Percentiles rank a stretch among this genome's conserved stretches.
These are phyloP conservation scores for Araneus ventricosus DNA, from an alignment of 1,140 invertebrate species.

Conservation along the genomic window DNA sequence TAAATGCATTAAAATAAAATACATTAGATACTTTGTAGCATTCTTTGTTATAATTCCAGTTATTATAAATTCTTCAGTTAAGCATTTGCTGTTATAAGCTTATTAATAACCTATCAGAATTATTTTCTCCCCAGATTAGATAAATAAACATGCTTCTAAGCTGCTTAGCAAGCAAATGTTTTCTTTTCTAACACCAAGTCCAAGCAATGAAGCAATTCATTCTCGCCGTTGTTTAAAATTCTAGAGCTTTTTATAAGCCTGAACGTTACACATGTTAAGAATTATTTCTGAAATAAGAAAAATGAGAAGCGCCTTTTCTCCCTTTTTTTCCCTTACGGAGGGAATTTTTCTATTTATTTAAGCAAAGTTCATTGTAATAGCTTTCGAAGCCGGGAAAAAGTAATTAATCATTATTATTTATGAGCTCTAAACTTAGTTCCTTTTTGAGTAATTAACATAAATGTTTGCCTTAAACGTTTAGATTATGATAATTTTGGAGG, in stretches of 20 bases:
- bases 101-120: too few relatives aligned
- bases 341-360: background rate
- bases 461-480: background rate
- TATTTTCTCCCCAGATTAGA: too few relatives aligned
- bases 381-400: background rate
- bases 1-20: too few relatives aligned
- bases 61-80: too few relatives aligned
- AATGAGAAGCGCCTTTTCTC: background rate
- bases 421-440: background rate
- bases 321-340: background rate
- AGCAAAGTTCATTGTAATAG: background rate
- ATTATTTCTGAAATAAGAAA: background rate
- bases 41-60: too few relatives aligned
- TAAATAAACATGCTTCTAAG: too few relatives aligned
- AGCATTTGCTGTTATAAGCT: too few relatives aligned
- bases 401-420: conserved; percentile 24
- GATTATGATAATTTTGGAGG: background rate
- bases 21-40: too few relatives aligned
- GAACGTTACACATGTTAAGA: background rate
- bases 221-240: background rate
- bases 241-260: background rate
- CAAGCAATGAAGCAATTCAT: too few relatives aligned
- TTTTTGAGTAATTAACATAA: background rate
- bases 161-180: too few relatives aligned
- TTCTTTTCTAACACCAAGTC: too few relatives aligned